Base-by-base conservation (phyloP, 2,113 vertebrate species). In the Gadus chalcogrammus region DNA sequence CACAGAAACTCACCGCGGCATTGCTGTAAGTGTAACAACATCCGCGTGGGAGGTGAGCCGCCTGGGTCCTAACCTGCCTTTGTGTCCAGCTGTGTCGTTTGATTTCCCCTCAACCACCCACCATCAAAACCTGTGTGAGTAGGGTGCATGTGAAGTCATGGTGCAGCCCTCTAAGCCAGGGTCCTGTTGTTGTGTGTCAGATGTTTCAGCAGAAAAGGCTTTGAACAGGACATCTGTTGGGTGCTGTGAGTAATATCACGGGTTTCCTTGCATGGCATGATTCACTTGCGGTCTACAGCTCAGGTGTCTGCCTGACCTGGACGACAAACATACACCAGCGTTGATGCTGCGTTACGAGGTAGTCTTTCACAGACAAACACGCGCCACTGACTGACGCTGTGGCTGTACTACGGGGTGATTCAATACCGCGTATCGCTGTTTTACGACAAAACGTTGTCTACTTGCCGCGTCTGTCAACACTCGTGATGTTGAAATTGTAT, bases 81-180 rank as follows among this genome's bases (percentile, higher is more conserved):
- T 88, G 88, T 87, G 72, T 79, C 76, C 88, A 89, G 85, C 85
- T 89, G 89, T 79, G 72, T 70, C 66, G 79, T 89, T 84, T 73
- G 76, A 79, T 65, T 60, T 13, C 72, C 69, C 70, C 69, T 69
- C 68, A 61, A 3, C 67, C 69, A 76, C 84, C 84, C 17, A 15
- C 17, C 15, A 20, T 60, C 12, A 83, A 18, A 85, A 78, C 63
- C 70, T 77, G 42, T 48, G 42, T 48, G 42, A 8, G 42, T 48
- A 42, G 6, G 42, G 42, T 48, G 42, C 12, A 9, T 48, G 8
- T 48, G 42, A 48, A 6, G 12, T 1, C 42, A 48, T 48, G 9
- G 31, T 5, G 81, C 83, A 83, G 74, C 78, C 78, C 68, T 71
- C 71, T 17, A 52, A 75, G 64, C 73, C 69, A 72, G 67, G 17